Conservation (phyloP, 2,888 invertebrate species). For the Drosophila neotestacea region DNA sequence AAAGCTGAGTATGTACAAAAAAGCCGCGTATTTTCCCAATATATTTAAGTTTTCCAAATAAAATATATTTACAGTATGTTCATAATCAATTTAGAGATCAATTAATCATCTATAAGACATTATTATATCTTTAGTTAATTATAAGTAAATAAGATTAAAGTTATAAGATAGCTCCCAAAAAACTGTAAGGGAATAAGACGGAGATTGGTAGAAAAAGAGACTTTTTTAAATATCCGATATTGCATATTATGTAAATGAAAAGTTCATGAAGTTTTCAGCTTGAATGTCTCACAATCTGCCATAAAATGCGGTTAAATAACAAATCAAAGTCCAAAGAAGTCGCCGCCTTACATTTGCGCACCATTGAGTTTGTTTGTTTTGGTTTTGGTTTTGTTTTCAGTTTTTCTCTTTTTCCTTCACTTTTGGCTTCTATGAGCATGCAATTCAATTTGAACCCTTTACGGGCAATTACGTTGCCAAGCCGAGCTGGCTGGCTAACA, state of each 20-base stretch:
- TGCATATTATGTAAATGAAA: slow-evolving; percentile 35
- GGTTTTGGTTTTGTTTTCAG: slow-evolving; percentile 11
- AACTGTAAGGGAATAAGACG: no score
- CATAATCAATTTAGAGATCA: no score
- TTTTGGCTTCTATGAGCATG: slow-evolving; percentile 55
- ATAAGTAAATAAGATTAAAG: no score
- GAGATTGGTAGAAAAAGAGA: background rate
- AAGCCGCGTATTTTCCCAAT: no score
- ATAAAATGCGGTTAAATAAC: slow-evolving; percentile 54
- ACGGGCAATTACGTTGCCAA: slow-evolving; percentile 73
- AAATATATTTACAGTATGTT: no score
- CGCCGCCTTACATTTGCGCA: slow-evolving; percentile 32
- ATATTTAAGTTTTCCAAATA: no score
- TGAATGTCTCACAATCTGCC: slow-evolving; percentile 10
- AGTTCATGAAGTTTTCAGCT: slow-evolving; percentile 41
- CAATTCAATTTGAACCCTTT: slow-evolving; percentile 81
- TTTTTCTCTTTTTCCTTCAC: slow-evolving; percentile 3
- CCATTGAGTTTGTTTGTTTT: slow-evolving; percentile 49
- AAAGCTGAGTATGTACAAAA: no score
- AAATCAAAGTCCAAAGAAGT: slow-evolving; percentile 48
- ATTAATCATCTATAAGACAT: no score
- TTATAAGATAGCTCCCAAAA: no score
- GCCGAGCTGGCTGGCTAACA: slow-evolving; percentile 48
- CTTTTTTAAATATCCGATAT: slow-evolving; percentile 3
- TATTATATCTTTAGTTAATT: no score